Percentiles rank a stretch among this genome's conserved stretches.
Conservation (phyloP, 1,140 invertebrate genomes). For the Leucophenga varia region DNA sequence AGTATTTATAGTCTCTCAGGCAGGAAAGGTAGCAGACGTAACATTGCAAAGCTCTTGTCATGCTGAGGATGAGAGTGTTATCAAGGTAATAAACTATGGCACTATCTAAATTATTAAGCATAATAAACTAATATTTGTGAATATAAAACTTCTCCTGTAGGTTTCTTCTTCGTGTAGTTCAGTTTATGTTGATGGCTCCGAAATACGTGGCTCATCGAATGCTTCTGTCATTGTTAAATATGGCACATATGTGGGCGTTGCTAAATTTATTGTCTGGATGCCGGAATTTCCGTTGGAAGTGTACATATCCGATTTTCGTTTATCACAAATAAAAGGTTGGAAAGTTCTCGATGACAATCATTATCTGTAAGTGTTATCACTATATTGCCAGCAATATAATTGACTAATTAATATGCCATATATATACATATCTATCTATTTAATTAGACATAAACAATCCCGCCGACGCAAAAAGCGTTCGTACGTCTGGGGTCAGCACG, state of each 20-base stretch:
- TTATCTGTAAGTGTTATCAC: slow-evolving; percentile 58
- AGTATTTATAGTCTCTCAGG: slow-evolving; percentile 91
- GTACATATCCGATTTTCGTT: slow-evolving; percentile 80
- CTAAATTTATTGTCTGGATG: slow-evolving; percentile 94
- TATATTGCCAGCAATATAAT: too few species aligned
- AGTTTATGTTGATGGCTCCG: slow-evolving; percentile 95
- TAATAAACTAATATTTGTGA: neutral
- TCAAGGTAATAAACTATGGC: slow-evolving; percentile 73
- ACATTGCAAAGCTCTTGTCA: slow-evolving; percentile 94
- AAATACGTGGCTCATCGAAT: slow-evolving; percentile 91
- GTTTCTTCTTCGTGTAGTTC: slow-evolving; percentile 95
- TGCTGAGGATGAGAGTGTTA: slow-evolving; percentile 91
- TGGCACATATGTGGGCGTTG: slow-evolving; percentile 84
- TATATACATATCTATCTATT: too few species aligned
- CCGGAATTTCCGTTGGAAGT: slow-evolving; percentile 92
- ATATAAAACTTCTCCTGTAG: slow-evolving; percentile 57
- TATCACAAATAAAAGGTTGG: slow-evolving; percentile 89
- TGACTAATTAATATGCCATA: too few species aligned
- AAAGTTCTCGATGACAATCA: slow-evolving; percentile 77
- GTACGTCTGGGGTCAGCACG: slow-evolving; percentile 56
- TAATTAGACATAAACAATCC: slow-evolving; percentile 52
- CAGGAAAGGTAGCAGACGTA: slow-evolving; percentile 91
- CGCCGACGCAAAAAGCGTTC: slow-evolving; percentile 62
- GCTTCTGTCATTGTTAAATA: slow-evolving; percentile 93
- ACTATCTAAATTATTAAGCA: too few species aligned